These are phyloP conservation scores for Zelostemma sp. DNA, from an alignment of 1,140 invertebrate genomes.

Conservation along the genomic window DNA sequence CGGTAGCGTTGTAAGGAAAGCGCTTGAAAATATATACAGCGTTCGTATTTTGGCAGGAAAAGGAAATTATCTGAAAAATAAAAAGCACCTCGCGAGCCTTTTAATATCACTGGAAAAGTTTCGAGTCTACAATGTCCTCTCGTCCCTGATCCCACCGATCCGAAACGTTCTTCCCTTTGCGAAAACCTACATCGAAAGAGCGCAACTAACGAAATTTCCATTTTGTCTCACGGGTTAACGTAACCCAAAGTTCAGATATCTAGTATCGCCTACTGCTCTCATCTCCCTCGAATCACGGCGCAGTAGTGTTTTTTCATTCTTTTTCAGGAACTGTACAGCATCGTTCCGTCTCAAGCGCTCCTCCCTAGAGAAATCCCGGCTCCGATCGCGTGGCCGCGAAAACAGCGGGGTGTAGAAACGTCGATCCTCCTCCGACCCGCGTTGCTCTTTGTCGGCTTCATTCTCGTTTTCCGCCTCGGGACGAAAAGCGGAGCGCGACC, in stretches of 20 bases:
- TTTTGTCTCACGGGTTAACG: not conserved
- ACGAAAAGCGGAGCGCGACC: slow-evolving; percentile 37
- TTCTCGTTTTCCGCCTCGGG: slow-evolving; percentile 18
- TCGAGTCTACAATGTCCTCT: not conserved
- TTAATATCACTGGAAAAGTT: not conserved
- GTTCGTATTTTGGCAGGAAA: not conserved
- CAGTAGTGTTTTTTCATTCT: not conserved
- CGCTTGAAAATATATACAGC: not conserved
- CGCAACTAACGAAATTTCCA: no score
- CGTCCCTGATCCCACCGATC: no score
- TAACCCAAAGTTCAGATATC: slow-evolving; percentile 1
- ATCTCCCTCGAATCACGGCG: no score
- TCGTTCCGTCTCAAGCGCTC: not conserved
- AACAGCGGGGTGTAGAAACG: no score
- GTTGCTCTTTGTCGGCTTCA: no score
- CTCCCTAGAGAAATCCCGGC: no score
- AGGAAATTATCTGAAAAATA: not conserved
- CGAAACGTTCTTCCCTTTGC: no score
- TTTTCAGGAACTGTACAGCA: not conserved
- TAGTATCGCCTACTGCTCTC: not conserved
- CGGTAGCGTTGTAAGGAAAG: no score
- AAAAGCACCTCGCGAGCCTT: not conserved
- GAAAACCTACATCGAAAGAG: no score
- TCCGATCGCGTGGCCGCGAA: no score
- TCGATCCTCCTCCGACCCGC: no score